Base-by-base conservation (phyloP, 30 jellyfish, hydroid and myxozoan genomes). In the Catostylus mosaicus region DNA sequence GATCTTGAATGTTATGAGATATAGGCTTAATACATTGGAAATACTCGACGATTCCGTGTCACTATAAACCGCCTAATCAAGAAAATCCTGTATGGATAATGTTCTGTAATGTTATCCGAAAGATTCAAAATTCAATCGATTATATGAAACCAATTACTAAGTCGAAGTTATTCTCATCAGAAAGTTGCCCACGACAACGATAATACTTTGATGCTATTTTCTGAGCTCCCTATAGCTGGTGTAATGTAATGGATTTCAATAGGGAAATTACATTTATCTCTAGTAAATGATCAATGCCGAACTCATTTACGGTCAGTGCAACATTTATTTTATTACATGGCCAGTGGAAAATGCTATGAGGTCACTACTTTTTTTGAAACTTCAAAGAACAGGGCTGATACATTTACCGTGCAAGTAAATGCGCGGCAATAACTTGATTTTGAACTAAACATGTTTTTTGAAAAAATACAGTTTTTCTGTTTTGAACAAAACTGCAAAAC, bases 1-100 rank as follows among this genome's bases (percentile, higher is more conserved):
- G 54, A 40, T 5, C 11, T 40, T 14, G 7, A 7, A 40, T 40
- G 54, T 40, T 40, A 40, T 40, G 54, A 40, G 54, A 40, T 40
- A 40, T 5, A 5, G 14, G 11, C 54, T 52, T n/a, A 52, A 6
- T 52, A 52, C 19, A 26, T 26, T 16, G 19, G 67, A 16, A 52
- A 4, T 52, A 52, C 19, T 52, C 67, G 30, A 26, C 67, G 3
- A 52, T 52, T 52, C 29, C 67, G 29, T 52, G 67, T 52, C 29
- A 52, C 67, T 52, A n/a, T 52, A 52, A 52, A 26, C 23, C 67
- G 30, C 67, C 30, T 52, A 20, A 52, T 52, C 67, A n/a, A 52
- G 6, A 26, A 10, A 52, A 52, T 52, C 67, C 29, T 26, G 19
- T 52, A 52, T 7, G 67, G 29, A 52, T 52, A 7, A 52, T 52